Base-by-base conservation (phyloP, 2,113 vertebrate species). In the Globicephala melas region DNA sequence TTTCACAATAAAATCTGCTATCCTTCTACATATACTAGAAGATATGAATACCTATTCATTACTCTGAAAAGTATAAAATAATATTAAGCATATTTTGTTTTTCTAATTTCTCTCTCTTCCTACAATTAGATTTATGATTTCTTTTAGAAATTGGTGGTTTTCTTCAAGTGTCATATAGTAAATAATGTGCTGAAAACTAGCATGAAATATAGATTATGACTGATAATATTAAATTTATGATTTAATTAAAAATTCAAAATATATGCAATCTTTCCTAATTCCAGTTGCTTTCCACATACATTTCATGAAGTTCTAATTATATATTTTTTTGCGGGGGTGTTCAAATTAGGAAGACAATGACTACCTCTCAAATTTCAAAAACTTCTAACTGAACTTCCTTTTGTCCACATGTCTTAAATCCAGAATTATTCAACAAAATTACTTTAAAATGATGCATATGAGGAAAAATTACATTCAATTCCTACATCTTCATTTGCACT, bases 91-190 rank as follows among this genome's bases (percentile, higher is more conserved):
- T 31, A 79, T 1, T 82, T 80, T 70, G 7, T 60, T 84, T 65
- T 92, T 79, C 44, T 94, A 77, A 44, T 74, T 87, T 93, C 53
- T 63, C 17, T 60, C 11, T 85, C 47, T 89, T 97, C 47, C 33
- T 95, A 63, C 23, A 89, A 86, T 94, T 95, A 96, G 26, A 93
- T 73, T 81, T 65, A 86, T 33, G 12, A 89, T 89, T 91, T 97
- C 31, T 79, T 84, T 89, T n/a, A 95, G 47, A 93, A 91, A 83
- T 68, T 79, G 4, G 28, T 95, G 31, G 5, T 90, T 86, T 89
- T 96, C 89, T 88, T 95, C 47, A 73, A 47, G 21, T 58, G 77
- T 8, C 28, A 73, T 31, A 60, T 36, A 76, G 12, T 67, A 95
- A 89, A 93, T 41, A 55, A 81, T 53, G 1, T 67, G 73, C 38